A percentile compares a stretch with the other conserved stretches of the same genome.
Conservation (phyloP, 2,888 invertebrate species). For the Zaprionus obscuricornis region DNA sequence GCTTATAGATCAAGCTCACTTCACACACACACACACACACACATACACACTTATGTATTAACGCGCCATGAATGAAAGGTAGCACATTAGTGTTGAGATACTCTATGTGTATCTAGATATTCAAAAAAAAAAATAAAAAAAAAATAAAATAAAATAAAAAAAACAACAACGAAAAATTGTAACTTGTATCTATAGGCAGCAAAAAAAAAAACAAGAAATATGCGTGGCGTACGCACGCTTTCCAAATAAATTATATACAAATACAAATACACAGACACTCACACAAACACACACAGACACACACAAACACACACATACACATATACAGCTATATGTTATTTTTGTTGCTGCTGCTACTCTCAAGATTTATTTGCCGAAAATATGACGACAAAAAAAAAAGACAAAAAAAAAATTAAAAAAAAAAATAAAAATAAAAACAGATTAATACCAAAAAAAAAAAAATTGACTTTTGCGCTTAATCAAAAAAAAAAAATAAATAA, state of each 20-base stretch:
- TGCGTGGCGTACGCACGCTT: slow-evolving; percentile 73
- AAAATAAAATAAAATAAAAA: too few species aligned
- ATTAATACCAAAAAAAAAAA: too few species aligned
- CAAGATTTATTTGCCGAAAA: slow-evolving; percentile 65
- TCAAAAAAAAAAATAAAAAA: too few species aligned
- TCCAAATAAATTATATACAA: slow-evolving; percentile 67
- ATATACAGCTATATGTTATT: slow-evolving; percentile 8
- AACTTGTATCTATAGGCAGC: slow-evolving; percentile 26
- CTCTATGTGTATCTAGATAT: not conserved
- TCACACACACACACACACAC: not conserved
- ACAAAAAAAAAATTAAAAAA: not conserved
- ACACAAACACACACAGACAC: slow-evolving; percentile 10
- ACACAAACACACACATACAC: slow-evolving; percentile 11
- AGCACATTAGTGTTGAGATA: slow-evolving; percentile 38
- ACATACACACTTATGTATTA: slow-evolving; percentile 18
- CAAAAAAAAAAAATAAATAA: slow-evolving; percentile 31
- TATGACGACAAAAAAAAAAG: slow-evolving; percentile 51
- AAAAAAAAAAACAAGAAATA: slow-evolving; percentile 31
- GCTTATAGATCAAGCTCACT: too few species aligned
- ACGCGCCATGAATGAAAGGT: slow-evolving; percentile 44
- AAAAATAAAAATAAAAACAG: slow-evolving; percentile 43
- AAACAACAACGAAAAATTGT: too few species aligned
- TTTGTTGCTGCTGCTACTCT: slow-evolving; percentile 30
- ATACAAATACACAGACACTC: slow-evolving; percentile 17
- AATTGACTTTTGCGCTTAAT: slow-evolving; percentile 24